These are phyloP conservation scores for Maconellicoccus hirsutus DNA, from an alignment of 1,140 invertebrate genomes.

Conservation along the genomic window DNA sequence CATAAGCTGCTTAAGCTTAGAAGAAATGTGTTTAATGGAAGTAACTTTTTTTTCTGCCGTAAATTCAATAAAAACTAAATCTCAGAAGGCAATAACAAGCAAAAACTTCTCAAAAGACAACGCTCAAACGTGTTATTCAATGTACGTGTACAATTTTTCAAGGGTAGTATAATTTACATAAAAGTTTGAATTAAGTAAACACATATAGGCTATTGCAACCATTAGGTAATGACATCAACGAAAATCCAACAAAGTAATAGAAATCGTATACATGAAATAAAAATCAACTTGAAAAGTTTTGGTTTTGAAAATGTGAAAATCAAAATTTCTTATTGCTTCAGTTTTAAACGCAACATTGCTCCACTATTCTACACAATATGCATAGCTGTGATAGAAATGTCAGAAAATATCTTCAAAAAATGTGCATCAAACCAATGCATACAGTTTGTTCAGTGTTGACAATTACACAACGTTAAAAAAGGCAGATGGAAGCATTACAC, in stretches of 20 bases:
- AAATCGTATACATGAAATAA: too few species aligned
- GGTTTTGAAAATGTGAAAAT: background rate
- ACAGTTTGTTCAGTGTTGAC: too few species aligned
- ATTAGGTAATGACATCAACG: too few species aligned
- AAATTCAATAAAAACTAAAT: background rate
- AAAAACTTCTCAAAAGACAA: background rate
- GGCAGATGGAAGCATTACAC: too few species aligned
- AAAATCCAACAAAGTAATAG: too few species aligned
- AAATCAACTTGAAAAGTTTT: too few species aligned
- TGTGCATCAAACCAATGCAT: too few species aligned
- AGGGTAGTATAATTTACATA: too few species aligned
- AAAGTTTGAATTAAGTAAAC: too few species aligned
- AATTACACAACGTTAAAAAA: too few species aligned
- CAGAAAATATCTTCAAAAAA: background rate
- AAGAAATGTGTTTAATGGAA: background rate
- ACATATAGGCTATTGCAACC: too few species aligned
- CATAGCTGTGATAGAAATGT: background rate
- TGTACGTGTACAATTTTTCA: too few species aligned
- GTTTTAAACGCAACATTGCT: constrained; percentile 4
- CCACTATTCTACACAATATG: background rate
- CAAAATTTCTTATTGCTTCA: background rate
- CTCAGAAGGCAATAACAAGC: background rate
- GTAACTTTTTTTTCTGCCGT: background rate
- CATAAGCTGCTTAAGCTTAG: background rate
- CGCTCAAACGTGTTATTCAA: background rate